Percentiles rank a stretch among this genome's conserved stretches.
Evolutionary conservation across 2,113 vertebrate species (phyloP).

Genomic region (Alligator sinensis): DNA sequence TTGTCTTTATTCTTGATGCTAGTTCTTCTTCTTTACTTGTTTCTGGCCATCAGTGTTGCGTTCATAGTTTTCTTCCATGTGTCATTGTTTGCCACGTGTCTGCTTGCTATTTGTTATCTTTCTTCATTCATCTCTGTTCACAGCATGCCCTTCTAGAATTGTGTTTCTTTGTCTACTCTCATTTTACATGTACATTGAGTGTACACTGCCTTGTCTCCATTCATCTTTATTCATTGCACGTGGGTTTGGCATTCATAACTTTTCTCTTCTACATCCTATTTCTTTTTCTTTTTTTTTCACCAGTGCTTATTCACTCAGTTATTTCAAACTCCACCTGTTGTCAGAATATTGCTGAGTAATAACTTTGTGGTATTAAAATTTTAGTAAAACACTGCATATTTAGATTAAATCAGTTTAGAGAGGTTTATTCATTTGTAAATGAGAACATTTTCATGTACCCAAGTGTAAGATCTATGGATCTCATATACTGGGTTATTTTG

Average conservation of each 20-base stretch:
- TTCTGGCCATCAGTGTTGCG: neutral
- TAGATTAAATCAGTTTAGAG: neutral
- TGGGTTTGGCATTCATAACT: neutral
- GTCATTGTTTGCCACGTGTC: neutral
- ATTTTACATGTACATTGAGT: neutral
- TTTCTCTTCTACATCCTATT: neutral
- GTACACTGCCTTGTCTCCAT: neutral
- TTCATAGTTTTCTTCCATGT: neutral
- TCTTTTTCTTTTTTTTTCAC: neutral
- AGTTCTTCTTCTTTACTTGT: neutral
- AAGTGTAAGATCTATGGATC: neutral
- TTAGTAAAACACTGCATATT: neutral
- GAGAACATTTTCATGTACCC: neutral
- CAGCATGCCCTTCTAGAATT: neutral
- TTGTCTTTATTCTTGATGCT: neutral
- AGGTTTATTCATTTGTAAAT: neutral
- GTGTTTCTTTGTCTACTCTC: neutral
- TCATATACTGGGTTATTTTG: neutral
- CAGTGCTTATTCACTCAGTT: neutral
- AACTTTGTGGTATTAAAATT: neutral
- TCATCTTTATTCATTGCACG: neutral
- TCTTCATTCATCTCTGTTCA: neutral
- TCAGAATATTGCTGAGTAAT: neutral
- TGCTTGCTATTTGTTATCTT: neutral
- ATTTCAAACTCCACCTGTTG: neutral